Base-by-base conservation (phyloP, 2,888 invertebrate genomes). In the Latrodectus elegans region DNA sequence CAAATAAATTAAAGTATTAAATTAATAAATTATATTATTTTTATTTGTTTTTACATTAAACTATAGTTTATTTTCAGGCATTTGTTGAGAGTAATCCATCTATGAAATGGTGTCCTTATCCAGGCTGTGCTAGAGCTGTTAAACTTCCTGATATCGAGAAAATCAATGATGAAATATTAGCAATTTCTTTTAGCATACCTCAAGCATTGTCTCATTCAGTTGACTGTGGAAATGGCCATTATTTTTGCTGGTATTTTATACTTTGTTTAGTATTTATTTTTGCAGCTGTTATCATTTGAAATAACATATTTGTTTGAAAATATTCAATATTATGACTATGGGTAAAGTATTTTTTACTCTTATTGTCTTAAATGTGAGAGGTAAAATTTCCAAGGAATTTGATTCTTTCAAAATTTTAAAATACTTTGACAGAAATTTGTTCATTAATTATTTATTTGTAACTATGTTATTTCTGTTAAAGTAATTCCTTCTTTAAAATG, bases 101-200 rank as follows among this genome's bases (percentile, higher is more conserved):
- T 90, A 95, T 95, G 90, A 95, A 95, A 92, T 95, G 95, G 95
- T 95, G 95, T 91, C 95, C 95, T 4, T 94, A 93, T 90, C 94
- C 95, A 52, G 95, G 94, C 14, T 95, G 95, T 92, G 94, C 94
- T 8, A 92, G 94, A 89, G 95, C 95, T 11, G 95, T 95, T 1
- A 92, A 94, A 84, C 92, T 95, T 70, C 95, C 95, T 9, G 94
- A 94, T 91, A 92, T 93, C 26, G 88, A 89, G 52, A 74, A 78
- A 60, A 80, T 65, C 14, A 76, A 67, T 67, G 74, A 84, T 17
- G 85, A 89, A 72, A 55, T 89, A 60, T 11, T 85, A 55, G 77
- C 81, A 14, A 75, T 89, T 60, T 81, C 88, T n/a, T 88, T 84
- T 74, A 77, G 78, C 52, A 71, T 90, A 85, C 91, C 91, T 9